A percentile compares a stretch with the other conserved stretches of the same genome.
These are phyloP conservation scores for Cylas formicarius DNA, from an alignment of 1,140 invertebrate genomes.

Conservation along the genomic window DNA sequence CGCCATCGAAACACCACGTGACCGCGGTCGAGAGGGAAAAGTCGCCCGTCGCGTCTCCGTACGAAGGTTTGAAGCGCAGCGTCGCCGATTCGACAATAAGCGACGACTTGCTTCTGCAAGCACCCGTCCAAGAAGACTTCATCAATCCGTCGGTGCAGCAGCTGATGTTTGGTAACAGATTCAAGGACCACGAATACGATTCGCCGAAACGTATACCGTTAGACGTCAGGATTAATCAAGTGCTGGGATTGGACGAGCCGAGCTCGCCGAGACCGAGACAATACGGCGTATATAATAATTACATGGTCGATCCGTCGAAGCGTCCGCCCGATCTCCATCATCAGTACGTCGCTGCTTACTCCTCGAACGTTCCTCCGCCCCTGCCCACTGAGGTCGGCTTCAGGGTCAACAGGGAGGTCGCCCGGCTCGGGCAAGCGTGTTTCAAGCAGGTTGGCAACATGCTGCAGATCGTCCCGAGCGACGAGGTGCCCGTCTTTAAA, in stretches of 20 bases:
- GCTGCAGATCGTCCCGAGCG: conserved; percentile 48
- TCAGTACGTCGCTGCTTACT: not conserved
- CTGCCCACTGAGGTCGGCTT: not conserved
- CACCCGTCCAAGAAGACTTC: conserved; percentile 13
- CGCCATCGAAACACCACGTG: not conserved
- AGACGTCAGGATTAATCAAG: conserved; percentile 37
- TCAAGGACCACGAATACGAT: not conserved
- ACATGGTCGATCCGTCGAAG: not conserved
- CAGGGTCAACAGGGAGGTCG: not conserved
- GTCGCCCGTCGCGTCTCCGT: conserved; percentile 24
- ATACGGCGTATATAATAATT: not conserved
- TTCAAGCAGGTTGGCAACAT: conserved; percentile 50
- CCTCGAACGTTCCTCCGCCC: too few species aligned
- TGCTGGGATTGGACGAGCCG: conserved; percentile 25
- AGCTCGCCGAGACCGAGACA: not conserved
- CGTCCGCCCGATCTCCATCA: not conserved
- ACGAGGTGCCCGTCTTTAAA: too few species aligned
- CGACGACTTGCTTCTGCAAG: conserved; percentile 41
- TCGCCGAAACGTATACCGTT: conserved; percentile 34
- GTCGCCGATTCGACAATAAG: conserved; percentile 47
- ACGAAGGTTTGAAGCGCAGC: conserved; percentile 39
- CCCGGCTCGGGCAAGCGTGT: not conserved
- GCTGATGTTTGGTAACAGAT: conserved; percentile 2
- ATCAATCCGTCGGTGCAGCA: too few species aligned
- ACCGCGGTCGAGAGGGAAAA: conserved; percentile 1